Conservation (phyloP, 2,888 invertebrate species). For the Thymelicus lineola region DNA sequence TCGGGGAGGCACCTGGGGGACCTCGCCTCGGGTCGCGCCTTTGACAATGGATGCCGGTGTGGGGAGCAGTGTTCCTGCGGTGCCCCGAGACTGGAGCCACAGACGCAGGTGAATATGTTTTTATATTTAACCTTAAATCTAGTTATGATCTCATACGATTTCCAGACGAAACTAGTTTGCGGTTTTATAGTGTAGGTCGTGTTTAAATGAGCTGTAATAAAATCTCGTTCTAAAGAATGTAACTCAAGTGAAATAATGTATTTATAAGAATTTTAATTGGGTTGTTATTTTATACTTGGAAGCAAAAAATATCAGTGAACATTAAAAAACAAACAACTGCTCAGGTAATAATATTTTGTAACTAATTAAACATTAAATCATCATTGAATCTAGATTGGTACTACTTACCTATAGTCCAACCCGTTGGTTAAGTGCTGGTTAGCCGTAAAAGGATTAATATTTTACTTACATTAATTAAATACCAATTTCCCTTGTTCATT, state of each 20-base stretch:
- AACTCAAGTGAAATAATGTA: background rate
- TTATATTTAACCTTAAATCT: conserved; percentile 8
- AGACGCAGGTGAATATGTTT: conserved; percentile 68
- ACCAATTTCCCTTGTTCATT: too few species aligned
- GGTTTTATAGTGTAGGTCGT: background rate
- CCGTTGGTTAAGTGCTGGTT: too few species aligned
- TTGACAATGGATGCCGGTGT: conserved; percentile 98
- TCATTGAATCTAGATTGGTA: too few species aligned
- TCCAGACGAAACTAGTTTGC: conserved; percentile 12
- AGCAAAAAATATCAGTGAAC: background rate
- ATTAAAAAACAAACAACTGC: background rate
- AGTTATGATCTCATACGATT: conserved; percentile 13
- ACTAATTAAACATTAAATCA: too few species aligned
- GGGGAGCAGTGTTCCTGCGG: conserved; percentile 89
- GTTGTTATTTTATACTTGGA: too few species aligned
- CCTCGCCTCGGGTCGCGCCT: conserved; percentile 96
- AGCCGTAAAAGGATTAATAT: too few species aligned
- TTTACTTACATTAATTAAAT: too few species aligned
- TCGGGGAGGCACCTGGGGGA: conserved; percentile 93
- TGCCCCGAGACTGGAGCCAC: conserved; percentile 78
- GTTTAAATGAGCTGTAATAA: background rate
- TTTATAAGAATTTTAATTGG: too few species aligned
- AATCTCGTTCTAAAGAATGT: background rate
- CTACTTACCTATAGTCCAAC: too few species aligned
- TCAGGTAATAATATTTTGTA: too few species aligned